These are phyloP conservation scores for Blomia tropicalis DNA, from an alignment of 2,888 invertebrate species.

Conservation along the genomic window DNA sequence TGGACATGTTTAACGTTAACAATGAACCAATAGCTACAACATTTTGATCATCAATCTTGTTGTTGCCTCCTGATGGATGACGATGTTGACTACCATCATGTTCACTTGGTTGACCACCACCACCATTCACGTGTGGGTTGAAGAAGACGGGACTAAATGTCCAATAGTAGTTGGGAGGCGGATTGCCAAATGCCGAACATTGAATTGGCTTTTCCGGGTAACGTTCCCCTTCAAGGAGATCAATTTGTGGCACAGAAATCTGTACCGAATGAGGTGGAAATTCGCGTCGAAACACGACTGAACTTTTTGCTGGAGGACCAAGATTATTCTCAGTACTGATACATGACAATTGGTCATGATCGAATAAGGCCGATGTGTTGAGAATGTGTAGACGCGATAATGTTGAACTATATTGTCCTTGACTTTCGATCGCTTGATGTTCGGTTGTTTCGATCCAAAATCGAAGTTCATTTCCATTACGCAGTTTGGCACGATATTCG, in stretches of 20 bases:
- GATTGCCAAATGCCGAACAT: conserved; percentile 32
- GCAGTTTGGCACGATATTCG: conserved; percentile 8
- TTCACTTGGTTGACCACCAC: too few relatives aligned
- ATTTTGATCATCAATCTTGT: background rate
- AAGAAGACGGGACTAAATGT: conserved; percentile 29
- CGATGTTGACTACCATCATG: too few relatives aligned
- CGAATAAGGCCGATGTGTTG: conserved; percentile 23
- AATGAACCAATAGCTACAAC: conserved; percentile 16
- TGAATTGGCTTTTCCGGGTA: conserved; percentile 28
- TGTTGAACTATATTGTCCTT: background rate
- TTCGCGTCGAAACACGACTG: conserved; percentile 69
- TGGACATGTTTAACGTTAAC: conserved; percentile 9
- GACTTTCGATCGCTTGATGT: background rate
- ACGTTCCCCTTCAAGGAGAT: conserved; percentile 34
- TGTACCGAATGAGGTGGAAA: conserved; percentile 76
- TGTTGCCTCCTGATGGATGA: too few relatives aligned
- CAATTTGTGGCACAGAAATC: conserved; percentile 42
- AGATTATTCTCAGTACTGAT: conserved; percentile 37
- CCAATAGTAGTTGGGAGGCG: conserved; percentile 55
- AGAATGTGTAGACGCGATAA: conserved; percentile 16
- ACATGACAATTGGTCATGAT: conserved; percentile 34
- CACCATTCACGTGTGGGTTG: background rate
- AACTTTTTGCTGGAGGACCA: conserved; percentile 62
- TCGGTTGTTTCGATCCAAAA: conserved; percentile 8
- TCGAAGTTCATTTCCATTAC: conserved; percentile 8